These are phyloP conservation scores for Buceros bicornis DNA, from an alignment of 2,797 vertebrate genomes.

Conservation along the genomic window DNA sequence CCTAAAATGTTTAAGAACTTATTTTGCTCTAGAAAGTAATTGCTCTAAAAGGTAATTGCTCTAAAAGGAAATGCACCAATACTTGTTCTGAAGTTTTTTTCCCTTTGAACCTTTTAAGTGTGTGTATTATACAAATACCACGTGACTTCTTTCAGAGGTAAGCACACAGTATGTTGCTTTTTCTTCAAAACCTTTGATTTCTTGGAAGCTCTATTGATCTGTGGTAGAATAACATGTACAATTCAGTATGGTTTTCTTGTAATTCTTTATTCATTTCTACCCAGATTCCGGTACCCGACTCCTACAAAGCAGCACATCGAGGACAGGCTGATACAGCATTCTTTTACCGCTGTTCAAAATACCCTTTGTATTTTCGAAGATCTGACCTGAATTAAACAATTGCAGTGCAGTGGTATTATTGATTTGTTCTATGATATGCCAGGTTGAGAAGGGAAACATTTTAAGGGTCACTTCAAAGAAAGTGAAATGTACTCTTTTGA, in stretches of 20 bases:
- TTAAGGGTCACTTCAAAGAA: neutral
- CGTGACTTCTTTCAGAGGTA: neutral
- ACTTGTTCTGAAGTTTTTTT: neutral
- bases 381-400: neutral
- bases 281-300: neutral
- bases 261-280: neutral
- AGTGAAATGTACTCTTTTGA: neutral
- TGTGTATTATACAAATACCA: neutral
- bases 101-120: neutral
- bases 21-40: neutral
- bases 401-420: neutral
- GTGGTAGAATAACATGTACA: neutral
- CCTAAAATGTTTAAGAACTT: neutral
- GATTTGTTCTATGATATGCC: neutral
- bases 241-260: neutral
- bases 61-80: neutral
- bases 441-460: neutral
- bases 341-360: neutral
- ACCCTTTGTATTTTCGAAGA: neutral
- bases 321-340: neutral
- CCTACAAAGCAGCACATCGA: neutral
- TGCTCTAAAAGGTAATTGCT: neutral
- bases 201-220: neutral
- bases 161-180: neutral
- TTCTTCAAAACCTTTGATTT: constrained; percentile 7